phyloP scores from a whole-genome alignment of 2,113 vertebrate genomes.

The Colius striatus region DNA sequence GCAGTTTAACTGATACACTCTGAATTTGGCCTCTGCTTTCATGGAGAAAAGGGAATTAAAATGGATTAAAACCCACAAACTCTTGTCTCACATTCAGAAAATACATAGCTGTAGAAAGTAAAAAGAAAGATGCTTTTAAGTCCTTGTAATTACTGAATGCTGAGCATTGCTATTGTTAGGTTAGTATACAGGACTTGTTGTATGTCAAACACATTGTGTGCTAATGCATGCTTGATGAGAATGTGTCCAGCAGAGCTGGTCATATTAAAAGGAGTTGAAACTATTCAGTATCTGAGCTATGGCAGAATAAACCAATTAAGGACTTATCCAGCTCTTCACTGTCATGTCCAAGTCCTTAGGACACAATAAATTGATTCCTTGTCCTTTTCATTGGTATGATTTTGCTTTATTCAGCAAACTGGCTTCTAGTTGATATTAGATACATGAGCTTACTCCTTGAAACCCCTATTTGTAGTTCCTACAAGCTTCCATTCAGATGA shows the following conservation, averaged over 20 bases:
- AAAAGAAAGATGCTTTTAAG: not conserved
- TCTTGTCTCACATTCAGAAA: not conserved
- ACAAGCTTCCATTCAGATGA: not conserved
- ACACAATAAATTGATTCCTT: not conserved
- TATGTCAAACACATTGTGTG: not conserved
- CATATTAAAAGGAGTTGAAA: not conserved
- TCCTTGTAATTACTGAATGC: not conserved
- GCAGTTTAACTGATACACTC: not conserved
- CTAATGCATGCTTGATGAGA: not conserved
- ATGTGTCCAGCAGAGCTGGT: not conserved
- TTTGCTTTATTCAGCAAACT: not conserved
- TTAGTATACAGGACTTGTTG: not conserved
- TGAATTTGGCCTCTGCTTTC: not conserved
- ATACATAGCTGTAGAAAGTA: not conserved
- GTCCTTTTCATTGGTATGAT: not conserved
- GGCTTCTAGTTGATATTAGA: not conserved
- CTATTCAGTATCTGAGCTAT: not conserved
- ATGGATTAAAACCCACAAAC: not conserved
- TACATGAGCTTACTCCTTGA: not conserved
- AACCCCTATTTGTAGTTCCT: not conserved
- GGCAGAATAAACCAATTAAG: slow-evolving; percentile 4
- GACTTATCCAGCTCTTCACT: not conserved
- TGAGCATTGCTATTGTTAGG: not conserved
- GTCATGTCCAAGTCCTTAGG: not conserved
- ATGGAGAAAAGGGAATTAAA: not conserved